These are phyloP conservation scores for Gobio gobio DNA, from an alignment of 2,113 vertebrate genomes.

Conservation along the genomic window DNA sequence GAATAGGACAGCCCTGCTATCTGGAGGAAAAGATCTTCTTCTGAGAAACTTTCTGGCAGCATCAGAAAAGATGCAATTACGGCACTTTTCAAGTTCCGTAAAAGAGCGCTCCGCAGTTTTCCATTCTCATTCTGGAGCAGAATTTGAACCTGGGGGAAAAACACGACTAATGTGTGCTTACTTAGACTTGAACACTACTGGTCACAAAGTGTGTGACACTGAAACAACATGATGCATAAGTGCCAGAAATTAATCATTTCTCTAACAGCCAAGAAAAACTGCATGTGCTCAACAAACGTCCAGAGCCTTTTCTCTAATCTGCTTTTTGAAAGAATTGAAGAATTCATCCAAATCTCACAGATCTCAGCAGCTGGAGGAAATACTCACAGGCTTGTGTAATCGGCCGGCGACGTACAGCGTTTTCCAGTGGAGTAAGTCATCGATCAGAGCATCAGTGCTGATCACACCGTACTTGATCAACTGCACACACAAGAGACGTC, in stretches of 20 bases:
- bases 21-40: conserved; percentile 91
- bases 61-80: conserved; percentile 91
- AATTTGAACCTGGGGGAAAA: conserved; percentile 84
- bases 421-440: conserved; percentile 92
- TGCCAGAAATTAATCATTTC: too few species aligned
- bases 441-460: conserved; percentile 84
- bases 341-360: too few species aligned
- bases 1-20: conserved; percentile 93
- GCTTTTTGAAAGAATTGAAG: too few species aligned
- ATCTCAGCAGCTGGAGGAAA: too few species aligned
- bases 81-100: conserved; percentile 89
- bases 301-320: too few species aligned
- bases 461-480: conserved; percentile 96
- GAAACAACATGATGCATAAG: too few species aligned
- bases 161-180: background rate
- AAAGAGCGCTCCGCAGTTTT: conserved; percentile 81
- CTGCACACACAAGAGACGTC: conserved; percentile 67
- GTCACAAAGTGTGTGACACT: too few species aligned
- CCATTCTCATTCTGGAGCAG: conserved; percentile 83
- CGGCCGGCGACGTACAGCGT: conserved; percentile 91
- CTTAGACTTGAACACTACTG: too few species aligned
- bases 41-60: conserved; percentile 92
- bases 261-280: too few species aligned
- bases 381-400: conserved; percentile 92
- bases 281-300: too few species aligned